Evolutionary conservation across 2,888 invertebrate genomes (phyloP).

Genomic region (Molanna angustata): DNA sequence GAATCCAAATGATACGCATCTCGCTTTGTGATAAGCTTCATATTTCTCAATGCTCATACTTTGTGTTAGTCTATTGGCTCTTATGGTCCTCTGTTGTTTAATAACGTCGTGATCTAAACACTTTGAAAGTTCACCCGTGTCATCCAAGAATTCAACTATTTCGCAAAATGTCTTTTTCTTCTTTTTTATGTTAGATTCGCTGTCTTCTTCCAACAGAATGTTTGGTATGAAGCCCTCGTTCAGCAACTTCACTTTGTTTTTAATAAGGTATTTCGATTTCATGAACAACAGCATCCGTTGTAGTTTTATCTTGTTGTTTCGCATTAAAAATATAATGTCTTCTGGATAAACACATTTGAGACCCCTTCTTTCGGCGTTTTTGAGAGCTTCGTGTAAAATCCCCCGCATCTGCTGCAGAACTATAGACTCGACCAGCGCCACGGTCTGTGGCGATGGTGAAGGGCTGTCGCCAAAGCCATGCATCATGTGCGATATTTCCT

Average conservation of each 20-base stretch:
- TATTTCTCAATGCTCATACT: constrained; percentile 61
- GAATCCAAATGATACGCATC: constrained; percentile 67
- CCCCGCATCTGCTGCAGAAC: constrained; percentile 76
- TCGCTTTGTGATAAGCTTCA: constrained; percentile 74
- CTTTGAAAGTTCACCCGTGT: constrained; percentile 55
- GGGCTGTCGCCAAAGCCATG: constrained; percentile 91
- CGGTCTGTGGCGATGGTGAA: constrained; percentile 77
- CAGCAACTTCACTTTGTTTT: constrained; percentile 41
- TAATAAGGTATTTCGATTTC: constrained; percentile 53
- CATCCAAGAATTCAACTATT: constrained; percentile 55
- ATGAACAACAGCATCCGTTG: constrained; percentile 74
- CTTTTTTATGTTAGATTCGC: constrained; percentile 49
- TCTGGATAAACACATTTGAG: constrained; percentile 44
- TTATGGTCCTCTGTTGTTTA: constrained; percentile 54
- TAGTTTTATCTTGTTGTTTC: constrained; percentile 76
- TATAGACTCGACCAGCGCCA: constrained; percentile 79
- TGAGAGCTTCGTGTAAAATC: constrained; percentile 72
- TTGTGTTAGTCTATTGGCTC: constrained; percentile 52
- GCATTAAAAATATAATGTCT: constrained; percentile 81
- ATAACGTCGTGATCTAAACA: constrained; percentile 54
- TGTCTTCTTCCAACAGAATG: constrained; percentile 52
- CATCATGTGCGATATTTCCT: constrained; percentile 85
- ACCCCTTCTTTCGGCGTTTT: constrained; percentile 62
- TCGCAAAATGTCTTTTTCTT: constrained; percentile 48
- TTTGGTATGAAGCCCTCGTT: constrained; percentile 40